Evolutionary conservation across 2,888 invertebrate genomes (phyloP).

Genomic region (Chymomyza fuscimana): DNA sequence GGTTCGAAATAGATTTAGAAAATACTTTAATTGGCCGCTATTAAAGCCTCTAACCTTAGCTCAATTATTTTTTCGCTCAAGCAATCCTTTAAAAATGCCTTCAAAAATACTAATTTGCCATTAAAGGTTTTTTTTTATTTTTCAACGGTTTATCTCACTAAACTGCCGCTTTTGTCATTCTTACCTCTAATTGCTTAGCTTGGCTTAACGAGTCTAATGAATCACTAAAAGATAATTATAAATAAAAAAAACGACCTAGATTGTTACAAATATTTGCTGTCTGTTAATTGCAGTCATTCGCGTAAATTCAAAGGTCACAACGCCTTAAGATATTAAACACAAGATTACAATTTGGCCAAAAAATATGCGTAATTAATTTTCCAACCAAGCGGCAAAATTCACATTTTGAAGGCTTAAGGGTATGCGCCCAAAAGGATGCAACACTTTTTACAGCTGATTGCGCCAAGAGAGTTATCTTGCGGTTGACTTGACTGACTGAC

Average conservation of each 20-base stretch:
- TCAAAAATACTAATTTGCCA: too few species aligned
- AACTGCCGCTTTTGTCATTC: background rate
- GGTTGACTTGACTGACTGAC: background rate
- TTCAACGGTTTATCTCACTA: too few species aligned
- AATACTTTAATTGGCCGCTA: too few species aligned
- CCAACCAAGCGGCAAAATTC: conserved; percentile 2
- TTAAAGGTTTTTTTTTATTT: too few species aligned
- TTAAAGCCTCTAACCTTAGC: too few species aligned
- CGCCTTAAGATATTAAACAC: background rate
- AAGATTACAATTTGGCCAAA: conserved; percentile 9
- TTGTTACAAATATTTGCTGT: conserved; percentile 6
- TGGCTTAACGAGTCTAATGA: background rate
- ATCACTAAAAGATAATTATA: background rate
- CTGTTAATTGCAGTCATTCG: conserved; percentile 6
- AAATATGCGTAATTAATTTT: conserved; percentile 3
- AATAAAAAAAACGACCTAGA: background rate
- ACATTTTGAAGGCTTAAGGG: background rate
- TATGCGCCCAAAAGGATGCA: background rate
- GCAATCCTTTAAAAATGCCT: too few species aligned
- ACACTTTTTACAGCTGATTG: conserved; percentile 5
- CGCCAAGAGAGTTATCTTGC: background rate
- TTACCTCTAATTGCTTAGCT: background rate
- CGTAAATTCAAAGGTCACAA: background rate
- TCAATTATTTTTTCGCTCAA: too few species aligned
- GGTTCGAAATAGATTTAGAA: too few species aligned